Evolutionary conservation across 2,113 vertebrate genomes (phyloP), one percentile per base, ranked within the genome.

Genomic region (Clarias macrocephalus): DNA sequence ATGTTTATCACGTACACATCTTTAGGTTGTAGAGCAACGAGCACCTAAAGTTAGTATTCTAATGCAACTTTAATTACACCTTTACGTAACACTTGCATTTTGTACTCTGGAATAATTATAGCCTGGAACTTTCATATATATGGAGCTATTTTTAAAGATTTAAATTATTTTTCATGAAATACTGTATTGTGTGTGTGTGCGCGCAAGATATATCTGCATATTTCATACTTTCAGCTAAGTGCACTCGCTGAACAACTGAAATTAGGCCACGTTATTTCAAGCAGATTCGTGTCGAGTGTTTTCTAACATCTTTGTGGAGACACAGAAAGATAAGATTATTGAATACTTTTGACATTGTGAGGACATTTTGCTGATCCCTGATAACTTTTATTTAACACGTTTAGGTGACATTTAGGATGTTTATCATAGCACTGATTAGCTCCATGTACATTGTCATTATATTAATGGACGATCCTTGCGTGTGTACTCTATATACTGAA

Each of bases 51-150:
- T 82, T 48, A 82, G 62, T n/a, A 7, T 65, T 83, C 42, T 52
- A 83, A 83, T 23, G 79, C 28, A 23, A 37, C 54, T 80, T 80
- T 80, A 80, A 60, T 80, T 23, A 60, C 79, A 80, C 28, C 79
- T 60, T 60, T 80, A 80, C 16, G 18, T 59, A 80, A 80, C 54
- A 33, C 1, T 11, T 28, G 1, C 25, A 73, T 33, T 60, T 3
- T 33, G 33, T 33, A 80, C 57, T 13, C 18, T 19, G 1, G 19
- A 59, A 80, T 60, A 21, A 80, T 80, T 80, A 80, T 21, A 80
- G 54, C 77, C 12, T 57, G 1, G 4, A 59, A 33, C 52, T 79
- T 1, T 54, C 18, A 28, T 56, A 75, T 23, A 73, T 10, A 73
- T 18, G 19, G 18, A 72, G 37, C 19, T 73, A 48, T 73, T 73